phyloP scores from a whole-genome alignment of 2,113 vertebrate genomes.

The Nothoprocta perdicaria region DNA sequence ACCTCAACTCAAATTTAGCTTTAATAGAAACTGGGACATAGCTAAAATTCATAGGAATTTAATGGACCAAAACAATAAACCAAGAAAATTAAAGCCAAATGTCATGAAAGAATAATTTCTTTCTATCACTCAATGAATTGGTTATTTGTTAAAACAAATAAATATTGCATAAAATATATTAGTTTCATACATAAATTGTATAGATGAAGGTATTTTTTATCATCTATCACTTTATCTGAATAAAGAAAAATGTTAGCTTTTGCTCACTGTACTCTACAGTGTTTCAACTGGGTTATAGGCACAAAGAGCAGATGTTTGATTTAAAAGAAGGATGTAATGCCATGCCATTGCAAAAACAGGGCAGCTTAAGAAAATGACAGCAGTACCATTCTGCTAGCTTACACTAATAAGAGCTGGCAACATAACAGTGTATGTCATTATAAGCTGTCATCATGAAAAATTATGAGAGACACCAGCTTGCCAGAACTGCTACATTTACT shows the following conservation, averaged over 20 bases:
- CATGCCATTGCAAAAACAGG: conserved; percentile 25
- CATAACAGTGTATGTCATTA: conserved; percentile 56
- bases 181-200: neutral
- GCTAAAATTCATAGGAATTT: neutral
- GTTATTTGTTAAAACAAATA: neutral
- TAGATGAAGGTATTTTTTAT: neutral
- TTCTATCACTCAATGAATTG: neutral
- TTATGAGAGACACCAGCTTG: conserved; percentile 35
- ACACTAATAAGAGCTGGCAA: conserved; percentile 45
- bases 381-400: neutral
- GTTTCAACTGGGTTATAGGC: neutral
- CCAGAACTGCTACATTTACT: conserved; percentile 27
- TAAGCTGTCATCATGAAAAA: conserved; percentile 58
- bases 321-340: conserved; percentile 42
- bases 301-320: conserved; percentile 50
- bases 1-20: neutral
- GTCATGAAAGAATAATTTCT: neutral
- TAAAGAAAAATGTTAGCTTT: neutral
- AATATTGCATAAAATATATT: neutral
- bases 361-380: conserved; percentile 36
- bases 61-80: neutral
- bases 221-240: neutral
- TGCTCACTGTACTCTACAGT: neutral
- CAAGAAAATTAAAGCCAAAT: neutral
- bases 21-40: neutral